These are phyloP conservation scores for Pygmarrhopalites habei DNA, from an alignment of 1,140 invertebrate species.

Conservation along the genomic window DNA sequence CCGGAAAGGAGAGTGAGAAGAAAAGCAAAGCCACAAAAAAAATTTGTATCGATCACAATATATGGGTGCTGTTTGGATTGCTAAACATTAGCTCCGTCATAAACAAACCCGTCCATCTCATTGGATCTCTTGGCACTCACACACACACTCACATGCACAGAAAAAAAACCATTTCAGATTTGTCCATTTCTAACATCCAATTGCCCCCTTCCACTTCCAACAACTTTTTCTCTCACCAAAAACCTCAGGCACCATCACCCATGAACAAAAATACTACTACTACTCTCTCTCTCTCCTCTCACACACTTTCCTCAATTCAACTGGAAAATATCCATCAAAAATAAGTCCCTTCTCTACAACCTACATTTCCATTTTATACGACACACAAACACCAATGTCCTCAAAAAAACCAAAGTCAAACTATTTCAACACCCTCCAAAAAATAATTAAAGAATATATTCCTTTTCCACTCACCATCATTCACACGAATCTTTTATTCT, in stretches of 20 bases:
- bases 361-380: neutral
- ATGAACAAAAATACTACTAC: too few species aligned
- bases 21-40: slow-evolving; percentile 21
- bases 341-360: neutral
- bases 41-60: slow-evolving; percentile 27
- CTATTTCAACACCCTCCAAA: too few species aligned
- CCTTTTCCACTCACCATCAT: too few species aligned
- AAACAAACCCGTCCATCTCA: slow-evolving; percentile 20
- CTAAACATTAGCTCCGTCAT: slow-evolving; percentile 29
- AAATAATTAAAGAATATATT: too few species aligned
- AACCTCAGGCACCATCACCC: too few species aligned
- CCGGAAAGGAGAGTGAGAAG: slow-evolving; percentile 17
- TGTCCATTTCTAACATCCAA: slow-evolving; percentile 1
- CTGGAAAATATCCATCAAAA: slow-evolving; percentile 12
- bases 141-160: too few species aligned
- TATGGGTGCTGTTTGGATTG: slow-evolving; percentile 27
- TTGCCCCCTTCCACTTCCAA: slow-evolving; percentile 1
- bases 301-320: neutral
- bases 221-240: too few species aligned
- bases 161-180: slow-evolving; percentile 21
- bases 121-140: slow-evolving; percentile 23
- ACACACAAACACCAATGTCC: too few species aligned
- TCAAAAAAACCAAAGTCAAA: too few species aligned
- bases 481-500: too few species aligned
- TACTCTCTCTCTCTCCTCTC: too few species aligned